Percentiles rank a stretch among this genome's conserved stretches.
Evolutionary conservation across 2,797 vertebrate species (phyloP).

Genomic region (Schizopygopsis malacanthus): DNA sequence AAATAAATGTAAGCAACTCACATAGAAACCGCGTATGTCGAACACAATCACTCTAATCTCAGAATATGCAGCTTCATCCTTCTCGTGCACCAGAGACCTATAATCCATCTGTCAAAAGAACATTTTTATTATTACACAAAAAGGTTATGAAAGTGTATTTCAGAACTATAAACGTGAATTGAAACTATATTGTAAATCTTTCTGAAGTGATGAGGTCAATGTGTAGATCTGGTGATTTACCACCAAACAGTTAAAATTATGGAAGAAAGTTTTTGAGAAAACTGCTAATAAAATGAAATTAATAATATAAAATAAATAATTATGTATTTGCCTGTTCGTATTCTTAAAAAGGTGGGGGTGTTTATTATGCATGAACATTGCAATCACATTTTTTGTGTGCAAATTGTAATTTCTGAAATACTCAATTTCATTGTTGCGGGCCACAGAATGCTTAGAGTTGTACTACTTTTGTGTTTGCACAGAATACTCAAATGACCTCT

Average conservation of each 20-base stretch:
- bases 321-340: not conserved
- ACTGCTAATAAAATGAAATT: not conserved
- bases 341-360: not conserved
- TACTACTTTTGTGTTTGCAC: not conserved
- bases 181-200: not conserved
- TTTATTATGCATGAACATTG: not conserved
- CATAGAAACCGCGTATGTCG: constrained; percentile 88
- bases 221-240: constrained; percentile 3
- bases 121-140: not conserved
- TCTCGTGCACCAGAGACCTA: constrained; percentile 85
- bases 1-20: constrained; percentile 71
- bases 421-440: not conserved
- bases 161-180: not conserved
- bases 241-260: not conserved
- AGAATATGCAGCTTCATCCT: constrained; percentile 81
- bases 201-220: not conserved
- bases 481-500: not conserved
- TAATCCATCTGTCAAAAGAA: constrained; percentile 86
- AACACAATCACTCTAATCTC: constrained; percentile 83
- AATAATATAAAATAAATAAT: not conserved
- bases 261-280: not conserved
- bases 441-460: not conserved
- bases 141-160: not conserved
- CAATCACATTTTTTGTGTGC: not conserved
- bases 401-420: not conserved